A percentile compares a stretch with the other conserved stretches of the same genome.
These are phyloP conservation scores for Bothrops jararaca DNA, from an alignment of 2,113 vertebrate species.

Conservation along the genomic window DNA sequence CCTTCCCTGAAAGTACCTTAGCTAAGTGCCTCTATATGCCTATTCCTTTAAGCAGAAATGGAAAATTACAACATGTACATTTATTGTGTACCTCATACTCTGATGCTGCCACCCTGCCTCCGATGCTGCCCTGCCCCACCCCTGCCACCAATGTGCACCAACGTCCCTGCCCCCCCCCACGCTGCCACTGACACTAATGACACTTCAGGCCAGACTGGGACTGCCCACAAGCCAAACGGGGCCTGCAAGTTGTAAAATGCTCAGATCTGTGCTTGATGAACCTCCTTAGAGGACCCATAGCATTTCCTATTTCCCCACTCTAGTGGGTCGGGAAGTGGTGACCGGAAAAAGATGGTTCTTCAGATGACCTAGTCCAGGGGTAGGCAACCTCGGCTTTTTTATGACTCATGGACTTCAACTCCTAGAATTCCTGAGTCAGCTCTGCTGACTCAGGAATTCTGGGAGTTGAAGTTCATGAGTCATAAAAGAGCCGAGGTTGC, in stretches of 20 bases:
- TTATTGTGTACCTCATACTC: too few relatives aligned
- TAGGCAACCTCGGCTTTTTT: too few relatives aligned
- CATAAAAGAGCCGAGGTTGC: too few relatives aligned
- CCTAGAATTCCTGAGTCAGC: too few relatives aligned
- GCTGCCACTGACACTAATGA: background rate
- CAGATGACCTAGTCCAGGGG: background rate
- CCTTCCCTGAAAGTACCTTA: too few relatives aligned
- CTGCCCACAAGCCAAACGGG: background rate
- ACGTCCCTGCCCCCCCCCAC: background rate
- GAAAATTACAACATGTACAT: too few relatives aligned
- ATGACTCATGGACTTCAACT: too few relatives aligned
- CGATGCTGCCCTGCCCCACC: background rate
- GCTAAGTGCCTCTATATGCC: too few relatives aligned
- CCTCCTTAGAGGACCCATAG: background rate
- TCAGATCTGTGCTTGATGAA: background rate
- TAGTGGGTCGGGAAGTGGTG: background rate
- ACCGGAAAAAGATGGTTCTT: background rate
- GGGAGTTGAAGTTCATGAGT: too few relatives aligned
- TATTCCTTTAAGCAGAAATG: too few relatives aligned
- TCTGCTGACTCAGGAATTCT: too few relatives aligned
- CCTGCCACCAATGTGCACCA: background rate
- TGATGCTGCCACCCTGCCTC: too few relatives aligned
- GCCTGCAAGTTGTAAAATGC: background rate
- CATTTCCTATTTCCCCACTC: background rate
- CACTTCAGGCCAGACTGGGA: background rate